Evolutionary conservation across 2,888 invertebrate species (phyloP).

Genomic region (Autographa gamma): DNA sequence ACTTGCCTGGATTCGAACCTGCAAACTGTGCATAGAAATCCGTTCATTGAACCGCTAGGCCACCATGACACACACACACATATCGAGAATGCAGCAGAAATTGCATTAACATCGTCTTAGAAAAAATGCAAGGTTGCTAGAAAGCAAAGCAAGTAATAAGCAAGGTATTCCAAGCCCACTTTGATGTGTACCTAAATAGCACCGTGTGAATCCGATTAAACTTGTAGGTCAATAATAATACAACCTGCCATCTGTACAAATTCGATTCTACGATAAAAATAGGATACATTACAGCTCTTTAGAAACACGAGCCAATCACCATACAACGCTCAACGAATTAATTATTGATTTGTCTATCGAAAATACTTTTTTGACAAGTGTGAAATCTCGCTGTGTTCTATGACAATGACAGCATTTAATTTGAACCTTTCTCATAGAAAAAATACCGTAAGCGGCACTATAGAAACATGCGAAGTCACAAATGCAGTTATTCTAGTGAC

Average conservation of each 20-base stretch:
- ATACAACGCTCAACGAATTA: conserved; percentile 14
- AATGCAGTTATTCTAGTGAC: conserved; percentile 53
- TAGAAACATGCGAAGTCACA: conserved; percentile 55
- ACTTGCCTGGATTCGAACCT: no score
- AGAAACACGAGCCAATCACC: conserved; percentile 8
- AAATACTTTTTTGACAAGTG: conserved; percentile 28
- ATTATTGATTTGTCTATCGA: conserved; percentile 22
- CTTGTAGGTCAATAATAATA: neutral
- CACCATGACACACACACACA: no score
- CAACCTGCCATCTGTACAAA: conserved; percentile 1
- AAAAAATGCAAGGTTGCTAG: neutral
- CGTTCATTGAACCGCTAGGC: no score
- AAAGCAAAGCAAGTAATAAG: neutral
- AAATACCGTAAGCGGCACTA: conserved; percentile 55
- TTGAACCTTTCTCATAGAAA: conserved; percentile 39
- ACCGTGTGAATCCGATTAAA: conserved; percentile 4
- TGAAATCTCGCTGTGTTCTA: conserved; percentile 16
- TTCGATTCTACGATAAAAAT: conserved; percentile 19
- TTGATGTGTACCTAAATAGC: neutral
- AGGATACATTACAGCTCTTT: conserved; percentile 14
- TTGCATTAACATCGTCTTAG: no score
- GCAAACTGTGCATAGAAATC: no score
- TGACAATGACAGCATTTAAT: conserved; percentile 53
- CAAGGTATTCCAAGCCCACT: neutral
- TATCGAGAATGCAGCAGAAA: no score